Percentiles rank a stretch among this genome's conserved stretches.
These are phyloP conservation scores for Archilochus colubris DNA, from an alignment of 2,113 vertebrate genomes.

Conservation along the genomic window DNA sequence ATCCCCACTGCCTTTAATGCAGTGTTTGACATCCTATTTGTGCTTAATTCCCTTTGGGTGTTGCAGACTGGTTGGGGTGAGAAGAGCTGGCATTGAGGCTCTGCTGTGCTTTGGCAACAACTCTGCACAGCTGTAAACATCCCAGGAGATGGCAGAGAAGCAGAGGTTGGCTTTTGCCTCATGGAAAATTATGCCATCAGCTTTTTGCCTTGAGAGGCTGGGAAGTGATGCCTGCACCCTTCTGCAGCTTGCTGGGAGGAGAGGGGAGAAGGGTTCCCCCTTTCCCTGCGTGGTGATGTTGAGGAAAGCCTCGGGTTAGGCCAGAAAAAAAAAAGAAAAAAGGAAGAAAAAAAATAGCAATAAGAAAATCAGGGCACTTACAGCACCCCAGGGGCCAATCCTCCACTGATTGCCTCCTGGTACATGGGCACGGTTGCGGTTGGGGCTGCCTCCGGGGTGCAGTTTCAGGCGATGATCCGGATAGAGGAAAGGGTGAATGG, in stretches of 20 bases:
- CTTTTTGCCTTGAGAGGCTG: not conserved
- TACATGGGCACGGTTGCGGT: conserved; percentile 72
- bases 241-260: not conserved
- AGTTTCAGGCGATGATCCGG: conserved; percentile 75
- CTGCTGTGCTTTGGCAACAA: not conserved
- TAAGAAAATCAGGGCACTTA: conserved; percentile 75
- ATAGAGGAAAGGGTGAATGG: conserved; percentile 74
- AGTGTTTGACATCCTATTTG: not conserved
- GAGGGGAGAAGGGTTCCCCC: not conserved
- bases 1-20: not conserved
- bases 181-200: not conserved
- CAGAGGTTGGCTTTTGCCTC: not conserved
- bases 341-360: not conserved
- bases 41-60: not conserved
- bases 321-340: not conserved
- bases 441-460: conserved; percentile 60
- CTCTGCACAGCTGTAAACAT: not conserved
- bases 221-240: not conserved
- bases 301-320: not conserved
- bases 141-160: not conserved
- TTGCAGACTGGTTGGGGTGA: not conserved
- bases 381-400: conserved; percentile 96
- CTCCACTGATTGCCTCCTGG: conserved; percentile 90
- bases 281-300: not conserved
- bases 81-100: not conserved